These are phyloP conservation scores for Festucalex cinctus DNA, from an alignment of 2,113 vertebrate species.

Conservation along the genomic window DNA sequence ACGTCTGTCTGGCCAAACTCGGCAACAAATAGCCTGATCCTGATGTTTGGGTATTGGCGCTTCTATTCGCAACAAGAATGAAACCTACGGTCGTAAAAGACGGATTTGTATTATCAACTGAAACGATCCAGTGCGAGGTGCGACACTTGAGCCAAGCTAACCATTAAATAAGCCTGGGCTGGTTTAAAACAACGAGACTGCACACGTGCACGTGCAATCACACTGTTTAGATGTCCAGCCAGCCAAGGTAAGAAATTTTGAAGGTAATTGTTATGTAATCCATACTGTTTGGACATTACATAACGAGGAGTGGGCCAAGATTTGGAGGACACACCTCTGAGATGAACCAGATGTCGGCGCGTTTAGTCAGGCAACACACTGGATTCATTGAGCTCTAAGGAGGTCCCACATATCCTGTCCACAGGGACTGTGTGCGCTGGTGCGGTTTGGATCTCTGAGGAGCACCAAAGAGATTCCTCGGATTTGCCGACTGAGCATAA, in stretches of 20 bases:
- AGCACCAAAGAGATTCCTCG: constrained; percentile 16
- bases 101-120: constrained; percentile 16
- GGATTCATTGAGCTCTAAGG: constrained; percentile 32
- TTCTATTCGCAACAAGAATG: too few species aligned
- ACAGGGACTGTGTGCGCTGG: constrained; percentile 7
- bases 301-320: constrained; percentile 29
- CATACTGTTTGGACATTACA: constrained; percentile 45
- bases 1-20: constrained; percentile 5
- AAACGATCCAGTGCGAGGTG: constrained; percentile 8
- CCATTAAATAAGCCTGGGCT: constrained; percentile 13
- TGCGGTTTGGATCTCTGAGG: constrained; percentile 16
- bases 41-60: too few species aligned
- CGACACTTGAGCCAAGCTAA: constrained; percentile 19
- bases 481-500: constrained; percentile 12
- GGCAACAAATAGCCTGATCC: too few species aligned
- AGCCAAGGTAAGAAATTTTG: background rate
- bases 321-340: constrained; percentile 39
- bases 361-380: constrained; percentile 35
- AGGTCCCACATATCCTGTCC: constrained; percentile 24
- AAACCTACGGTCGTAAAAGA: too few species aligned
- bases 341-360: constrained; percentile 51
- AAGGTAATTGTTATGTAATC: constrained; percentile 44
- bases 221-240: background rate
- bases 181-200: constrained; percentile 17
- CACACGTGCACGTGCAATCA: constrained; percentile 7